Base-by-base conservation (phyloP, 1,140 invertebrate species). In the Diachasma alloeum region DNA sequence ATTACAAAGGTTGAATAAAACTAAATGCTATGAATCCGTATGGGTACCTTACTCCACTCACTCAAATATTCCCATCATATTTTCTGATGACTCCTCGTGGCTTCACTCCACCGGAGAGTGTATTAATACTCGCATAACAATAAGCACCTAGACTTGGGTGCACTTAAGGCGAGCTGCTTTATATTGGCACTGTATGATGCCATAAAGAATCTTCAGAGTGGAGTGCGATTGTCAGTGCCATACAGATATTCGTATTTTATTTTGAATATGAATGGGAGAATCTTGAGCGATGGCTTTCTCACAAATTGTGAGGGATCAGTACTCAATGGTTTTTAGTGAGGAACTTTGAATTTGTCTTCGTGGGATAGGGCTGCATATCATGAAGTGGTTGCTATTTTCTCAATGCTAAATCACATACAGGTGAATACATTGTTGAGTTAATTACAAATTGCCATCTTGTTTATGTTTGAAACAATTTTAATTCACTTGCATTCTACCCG, bases 1-100 rank as follows among this genome's bases (percentile, higher is more conserved):
- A 37, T 74, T 74, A 74, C 72, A 74, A 53, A 24, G 56, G 74
- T 53, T 11, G 66, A 75, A 75, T 74, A 69, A 75, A 75, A 75
- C 74, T 42, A 69, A 42, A 75, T 69, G 66, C 74, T 39, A 24
- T 67, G 69, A 37, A 56, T 72, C 74, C 19, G 22, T 44, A 67
- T 9, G 15, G 46, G 9, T 39, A 31, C 63, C 36, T 66, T n/a
- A n/a, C n/a, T n/a, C n/a, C n/a, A n/a, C 59, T 63, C 73, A 67
- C 73, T 74, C 42, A 46, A 42, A 46, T 67, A 31, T 44, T 13
- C 6, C 17, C 31, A 56, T 31, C 11, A 36, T 17, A 26, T 24
- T 26, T 26, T n/a, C 48, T 31, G 22, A 63, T 53, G 17, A n/a
- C 67, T 70, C 31, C 72, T 11, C 56, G 53, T 31, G 53, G 72